phyloP scores from a whole-genome alignment of 2,888 invertebrate species.

The Eurytoma californica region DNA sequence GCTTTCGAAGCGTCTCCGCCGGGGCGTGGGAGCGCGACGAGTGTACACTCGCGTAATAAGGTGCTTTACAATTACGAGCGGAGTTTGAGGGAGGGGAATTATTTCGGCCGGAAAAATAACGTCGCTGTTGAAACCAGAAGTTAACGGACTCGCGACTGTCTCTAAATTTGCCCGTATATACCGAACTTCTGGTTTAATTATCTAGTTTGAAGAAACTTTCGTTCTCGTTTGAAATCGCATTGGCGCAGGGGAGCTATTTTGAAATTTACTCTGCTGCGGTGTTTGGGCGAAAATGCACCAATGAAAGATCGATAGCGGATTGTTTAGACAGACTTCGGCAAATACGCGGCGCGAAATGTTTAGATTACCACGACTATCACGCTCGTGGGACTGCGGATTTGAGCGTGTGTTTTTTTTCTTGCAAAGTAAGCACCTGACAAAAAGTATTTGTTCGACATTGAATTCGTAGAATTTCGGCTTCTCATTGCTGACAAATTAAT shows the following conservation, averaged over 20 bases:
- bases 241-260: not conserved
- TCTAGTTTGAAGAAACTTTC: no score
- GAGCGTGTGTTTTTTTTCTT: not conserved
- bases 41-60: no score
- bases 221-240: not conserved
- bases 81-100: no score
- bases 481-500: no score
- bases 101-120: not conserved
- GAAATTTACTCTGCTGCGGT: not conserved
- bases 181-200: no score
- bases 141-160: not conserved
- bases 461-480: no score
- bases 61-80: no score
- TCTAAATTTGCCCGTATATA: not conserved
- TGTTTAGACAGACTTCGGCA: constrained; percentile 25
- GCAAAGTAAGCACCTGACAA: not conserved
- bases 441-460: not conserved
- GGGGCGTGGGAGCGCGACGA: no score
- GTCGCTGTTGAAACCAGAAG: not conserved
- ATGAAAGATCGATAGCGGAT: constrained; percentile 1
- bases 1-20: no score
- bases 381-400: constrained; percentile 5
- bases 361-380: constrained; percentile 19
- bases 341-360: constrained; percentile 14
- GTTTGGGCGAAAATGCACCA: not conserved